phyloP scores from a whole-genome alignment of 92 coral and sea anemone genomes.

The Muricea muricata region DNA sequence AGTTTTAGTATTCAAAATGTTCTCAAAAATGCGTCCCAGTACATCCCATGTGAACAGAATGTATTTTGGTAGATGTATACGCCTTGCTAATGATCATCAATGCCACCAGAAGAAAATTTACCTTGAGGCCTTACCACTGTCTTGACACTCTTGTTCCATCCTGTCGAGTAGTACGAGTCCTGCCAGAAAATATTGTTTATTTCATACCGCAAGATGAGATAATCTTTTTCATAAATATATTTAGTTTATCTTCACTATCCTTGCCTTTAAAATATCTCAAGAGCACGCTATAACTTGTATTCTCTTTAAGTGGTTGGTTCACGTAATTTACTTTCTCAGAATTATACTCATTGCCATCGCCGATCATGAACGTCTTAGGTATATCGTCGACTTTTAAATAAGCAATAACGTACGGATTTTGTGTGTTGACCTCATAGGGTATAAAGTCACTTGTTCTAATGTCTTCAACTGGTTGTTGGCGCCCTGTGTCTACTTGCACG shows the following conservation, averaged over 20 bases:
- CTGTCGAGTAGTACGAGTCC: slow-evolving; percentile 13
- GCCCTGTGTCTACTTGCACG: background rate
- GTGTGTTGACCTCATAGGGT: background rate
- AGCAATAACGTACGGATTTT: slow-evolving; percentile 20
- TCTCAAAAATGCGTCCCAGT: too few species aligned
- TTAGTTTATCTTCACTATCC: too few species aligned
- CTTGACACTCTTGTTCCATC: background rate
- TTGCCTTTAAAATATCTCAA: slow-evolving; percentile 5
- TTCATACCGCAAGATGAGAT: too few species aligned
- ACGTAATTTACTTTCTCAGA: background rate
- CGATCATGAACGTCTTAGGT: background rate
- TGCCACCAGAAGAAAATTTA: too few species aligned
- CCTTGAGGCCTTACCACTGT: background rate
- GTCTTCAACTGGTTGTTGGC: background rate
- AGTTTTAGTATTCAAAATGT: too few species aligned
- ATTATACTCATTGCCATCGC: slow-evolving; percentile 6
- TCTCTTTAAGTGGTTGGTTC: background rate
- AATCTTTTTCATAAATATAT: too few species aligned
- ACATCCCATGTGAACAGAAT: too few species aligned
- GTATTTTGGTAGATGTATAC: too few species aligned
- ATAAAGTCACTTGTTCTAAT: background rate
- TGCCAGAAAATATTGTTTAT: background rate
- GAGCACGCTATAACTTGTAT: slow-evolving; percentile 7
- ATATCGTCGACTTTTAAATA: background rate
- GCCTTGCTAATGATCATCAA: too few species aligned